phyloP scores from a whole-genome alignment of 2,888 invertebrate genomes.

The Drosophila cognata region DNA sequence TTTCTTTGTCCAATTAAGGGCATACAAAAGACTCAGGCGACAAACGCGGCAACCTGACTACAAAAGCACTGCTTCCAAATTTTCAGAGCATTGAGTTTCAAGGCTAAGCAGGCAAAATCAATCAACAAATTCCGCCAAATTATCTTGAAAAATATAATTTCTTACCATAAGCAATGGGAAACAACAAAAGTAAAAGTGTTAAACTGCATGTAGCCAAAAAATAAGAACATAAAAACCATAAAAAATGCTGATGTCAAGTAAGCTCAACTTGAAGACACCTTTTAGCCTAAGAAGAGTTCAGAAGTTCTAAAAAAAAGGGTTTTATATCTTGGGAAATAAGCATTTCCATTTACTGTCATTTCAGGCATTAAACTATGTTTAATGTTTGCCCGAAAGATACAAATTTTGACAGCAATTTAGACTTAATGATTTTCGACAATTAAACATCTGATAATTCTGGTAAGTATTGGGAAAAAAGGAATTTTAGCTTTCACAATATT shows the following conservation, averaged over 20 bases:
- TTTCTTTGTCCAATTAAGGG: conserved; percentile 62
- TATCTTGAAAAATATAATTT: conserved; percentile 71
- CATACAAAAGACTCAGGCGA: conserved; percentile 65
- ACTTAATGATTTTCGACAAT: not conserved
- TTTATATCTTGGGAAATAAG: not conserved
- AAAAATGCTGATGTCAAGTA: conserved; percentile 29
- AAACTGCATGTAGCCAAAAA: conserved; percentile 41
- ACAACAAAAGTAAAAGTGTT: conserved; percentile 70
- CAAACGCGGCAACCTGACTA: conserved; percentile 45
- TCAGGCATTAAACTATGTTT: conserved; percentile 6
- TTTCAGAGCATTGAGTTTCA: conserved; percentile 32
- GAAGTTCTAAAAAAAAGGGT: not conserved
- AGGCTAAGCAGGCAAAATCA: conserved; percentile 61
- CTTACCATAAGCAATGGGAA: conserved; percentile 37
- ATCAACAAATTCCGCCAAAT: conserved; percentile 65
- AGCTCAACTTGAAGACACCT: conserved; percentile 24
- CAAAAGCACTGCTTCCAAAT: conserved; percentile 15
- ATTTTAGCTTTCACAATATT: not conserved
- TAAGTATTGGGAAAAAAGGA: not conserved
- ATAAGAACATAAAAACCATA: conserved; percentile 29
- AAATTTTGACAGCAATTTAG: not conserved
- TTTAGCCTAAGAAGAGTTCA: not conserved
- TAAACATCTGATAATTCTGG: not conserved
- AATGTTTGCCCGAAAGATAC: not conserved
- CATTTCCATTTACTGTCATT: conserved; percentile 18